A percentile compares a stretch with the other conserved stretches of the same genome.
Conservation (phyloP, 1,140 invertebrate genomes). For the Drosophila watanabei region DNA sequence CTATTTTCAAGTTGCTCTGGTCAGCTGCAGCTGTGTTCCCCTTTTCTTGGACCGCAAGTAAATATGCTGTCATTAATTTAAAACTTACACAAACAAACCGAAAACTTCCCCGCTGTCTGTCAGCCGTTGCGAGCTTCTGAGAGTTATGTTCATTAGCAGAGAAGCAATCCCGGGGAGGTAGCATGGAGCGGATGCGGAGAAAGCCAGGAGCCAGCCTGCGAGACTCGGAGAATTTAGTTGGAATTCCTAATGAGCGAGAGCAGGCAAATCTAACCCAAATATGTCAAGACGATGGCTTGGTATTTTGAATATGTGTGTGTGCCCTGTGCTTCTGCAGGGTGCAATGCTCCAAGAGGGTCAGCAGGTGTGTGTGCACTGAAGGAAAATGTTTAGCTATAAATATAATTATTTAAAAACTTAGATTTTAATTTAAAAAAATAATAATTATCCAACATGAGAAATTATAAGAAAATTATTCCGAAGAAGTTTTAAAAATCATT, state of each 20-base stretch:
- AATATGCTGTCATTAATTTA: slow-evolving; percentile 83
- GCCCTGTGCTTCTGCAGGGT: slow-evolving; percentile 52
- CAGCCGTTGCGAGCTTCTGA: slow-evolving; percentile 33
- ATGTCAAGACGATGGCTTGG: slow-evolving; percentile 72
- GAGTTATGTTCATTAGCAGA: slow-evolving; percentile 84
- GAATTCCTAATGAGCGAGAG: slow-evolving; percentile 71
- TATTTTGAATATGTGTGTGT: slow-evolving; percentile 50
- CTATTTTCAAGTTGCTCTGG: slow-evolving; percentile 75
- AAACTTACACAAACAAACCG: slow-evolving; percentile 74
- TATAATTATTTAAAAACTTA: neutral
- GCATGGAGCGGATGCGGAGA: slow-evolving; percentile 18
- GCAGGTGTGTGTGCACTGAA: slow-evolving; percentile 55
- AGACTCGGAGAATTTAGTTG: slow-evolving; percentile 54
- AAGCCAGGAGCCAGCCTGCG: slow-evolving; percentile 1
- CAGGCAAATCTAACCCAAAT: slow-evolving; percentile 68
- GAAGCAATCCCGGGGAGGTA: slow-evolving; percentile 48
- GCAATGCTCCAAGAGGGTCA: slow-evolving; percentile 76
- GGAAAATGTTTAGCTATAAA: neutral
- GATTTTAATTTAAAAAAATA: neutral
- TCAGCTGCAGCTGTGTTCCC: slow-evolving; percentile 38
- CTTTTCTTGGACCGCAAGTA: slow-evolving; percentile 65
- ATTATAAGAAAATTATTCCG: no score
- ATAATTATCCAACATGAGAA: no score
- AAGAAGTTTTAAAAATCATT: neutral
- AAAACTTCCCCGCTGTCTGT: slow-evolving; percentile 52